phyloP scores from a whole-genome alignment of 2,113 vertebrate genomes.

The Labrus mixtus region DNA sequence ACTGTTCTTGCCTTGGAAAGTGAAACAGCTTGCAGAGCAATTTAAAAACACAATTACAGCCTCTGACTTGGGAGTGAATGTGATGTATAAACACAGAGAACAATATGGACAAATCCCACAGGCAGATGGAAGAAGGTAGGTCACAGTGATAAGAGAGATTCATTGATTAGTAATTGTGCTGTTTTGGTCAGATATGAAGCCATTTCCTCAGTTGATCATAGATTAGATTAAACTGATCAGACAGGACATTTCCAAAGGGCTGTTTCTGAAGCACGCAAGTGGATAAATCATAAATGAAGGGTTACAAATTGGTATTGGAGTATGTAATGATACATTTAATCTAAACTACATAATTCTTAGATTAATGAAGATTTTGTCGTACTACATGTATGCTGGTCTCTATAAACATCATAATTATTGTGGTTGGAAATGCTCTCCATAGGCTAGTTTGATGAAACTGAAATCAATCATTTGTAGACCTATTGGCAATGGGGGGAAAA shows the following conservation, averaged over 20 bases:
- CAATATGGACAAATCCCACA: constrained; percentile 8
- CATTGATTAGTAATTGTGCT: background rate
- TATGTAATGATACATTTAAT: background rate
- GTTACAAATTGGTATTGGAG: background rate
- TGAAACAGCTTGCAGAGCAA: background rate
- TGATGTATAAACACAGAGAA: constrained; percentile 1
- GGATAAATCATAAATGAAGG: background rate
- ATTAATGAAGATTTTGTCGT: background rate
- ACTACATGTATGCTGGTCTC: background rate
- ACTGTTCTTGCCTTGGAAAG: constrained; percentile 10
- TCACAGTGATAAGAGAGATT: constrained; percentile 2
- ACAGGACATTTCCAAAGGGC: background rate
- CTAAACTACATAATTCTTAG: background rate
- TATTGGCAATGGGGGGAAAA: no score
- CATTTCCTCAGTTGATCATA: constrained; percentile 14
- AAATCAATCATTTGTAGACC: no score
- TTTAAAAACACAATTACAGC: constrained; percentile 8
- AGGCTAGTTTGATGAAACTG: no score
- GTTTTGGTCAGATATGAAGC: constrained; percentile 13
- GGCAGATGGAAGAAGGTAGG: background rate
- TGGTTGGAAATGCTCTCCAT: no score
- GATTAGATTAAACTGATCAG: constrained; percentile 12
- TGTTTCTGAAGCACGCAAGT: background rate
- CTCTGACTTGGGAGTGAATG: background rate
- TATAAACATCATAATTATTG: no score